A percentile compares a stretch with the other conserved stretches of the same genome.
phyloP scores from a whole-genome alignment of 2,797 vertebrate genomes.

The Geotrypetes seraphini region DNA sequence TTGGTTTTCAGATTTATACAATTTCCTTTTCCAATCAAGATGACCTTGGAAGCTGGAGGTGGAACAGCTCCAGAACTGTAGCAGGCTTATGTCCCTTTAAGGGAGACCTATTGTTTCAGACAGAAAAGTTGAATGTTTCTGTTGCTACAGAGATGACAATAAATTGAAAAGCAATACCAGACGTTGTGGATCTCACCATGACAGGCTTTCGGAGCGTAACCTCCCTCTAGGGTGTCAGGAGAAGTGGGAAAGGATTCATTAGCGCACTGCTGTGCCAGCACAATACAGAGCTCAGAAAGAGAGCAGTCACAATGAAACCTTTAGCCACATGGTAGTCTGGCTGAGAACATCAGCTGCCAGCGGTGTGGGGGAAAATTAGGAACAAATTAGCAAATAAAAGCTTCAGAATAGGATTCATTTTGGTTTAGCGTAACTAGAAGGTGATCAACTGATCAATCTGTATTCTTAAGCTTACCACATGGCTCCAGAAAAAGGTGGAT shows the following conservation, averaged over 20 bases:
- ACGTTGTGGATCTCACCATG: slow-evolving; percentile 7
- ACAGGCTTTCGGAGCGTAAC: slow-evolving; percentile 10
- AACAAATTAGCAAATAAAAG: too few species aligned
- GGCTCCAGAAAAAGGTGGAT: too few species aligned
- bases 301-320: slow-evolving; percentile 20
- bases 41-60: slow-evolving; percentile 9
- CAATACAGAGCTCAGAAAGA: slow-evolving; percentile 4
- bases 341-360: slow-evolving; percentile 28
- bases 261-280: slow-evolving; percentile 14
- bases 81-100: background rate
- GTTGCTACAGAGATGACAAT: slow-evolving; percentile 7
- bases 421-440: too few species aligned
- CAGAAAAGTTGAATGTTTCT: slow-evolving; percentile 11
- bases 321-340: slow-evolving; percentile 1
- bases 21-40: background rate
- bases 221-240: slow-evolving; percentile 2
- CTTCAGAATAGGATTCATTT: too few species aligned
- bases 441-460: too few species aligned
- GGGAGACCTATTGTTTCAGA: slow-evolving; percentile 2
- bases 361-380: background rate
- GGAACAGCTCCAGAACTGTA: slow-evolving; percentile 3
- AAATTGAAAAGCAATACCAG: slow-evolving; percentile 13
- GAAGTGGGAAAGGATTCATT: slow-evolving; percentile 7
- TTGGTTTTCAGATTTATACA: background rate
- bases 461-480: too few species aligned